Conservation (phyloP, 2,113 vertebrate genomes). For the Camelus dromedarius region DNA sequence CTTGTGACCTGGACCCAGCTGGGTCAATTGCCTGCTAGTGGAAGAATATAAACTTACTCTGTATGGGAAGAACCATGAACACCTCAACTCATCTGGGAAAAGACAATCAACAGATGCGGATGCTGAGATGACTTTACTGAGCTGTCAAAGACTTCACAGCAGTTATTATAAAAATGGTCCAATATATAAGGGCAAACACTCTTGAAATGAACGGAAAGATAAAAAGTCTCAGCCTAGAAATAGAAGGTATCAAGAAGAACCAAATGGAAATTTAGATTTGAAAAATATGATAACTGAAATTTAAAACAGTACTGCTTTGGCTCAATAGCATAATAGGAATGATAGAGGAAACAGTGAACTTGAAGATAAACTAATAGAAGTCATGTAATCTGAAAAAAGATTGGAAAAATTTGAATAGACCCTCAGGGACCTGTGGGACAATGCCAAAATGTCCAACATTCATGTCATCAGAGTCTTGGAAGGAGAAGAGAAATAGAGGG, state of each 20-base stretch:
- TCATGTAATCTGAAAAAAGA: conserved; percentile 5
- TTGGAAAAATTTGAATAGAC: not conserved
- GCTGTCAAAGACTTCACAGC: not conserved
- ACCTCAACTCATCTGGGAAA: not conserved
- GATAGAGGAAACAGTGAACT: not conserved
- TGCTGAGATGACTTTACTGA: not conserved
- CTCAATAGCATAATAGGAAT: not conserved
- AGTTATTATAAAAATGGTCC: not conserved
- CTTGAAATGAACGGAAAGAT: conserved; percentile 15
- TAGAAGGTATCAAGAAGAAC: not conserved
- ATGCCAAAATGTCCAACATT: not conserved
- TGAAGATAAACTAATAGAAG: not conserved
- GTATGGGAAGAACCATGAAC: not conserved
- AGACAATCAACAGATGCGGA: not conserved
- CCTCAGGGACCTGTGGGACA: not conserved
- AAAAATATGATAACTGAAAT: conserved; percentile 43
- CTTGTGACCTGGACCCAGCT: not conserved
- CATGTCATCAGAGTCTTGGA: not conserved
- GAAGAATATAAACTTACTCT: not conserved
- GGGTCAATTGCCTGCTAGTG: not conserved
- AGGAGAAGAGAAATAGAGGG: not conserved
- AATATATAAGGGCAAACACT: not conserved
- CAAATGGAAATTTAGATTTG: conserved; percentile 25
- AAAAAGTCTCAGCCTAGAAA: conserved; percentile 13
- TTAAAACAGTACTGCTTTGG: not conserved